Evolutionary conservation across 2,797 vertebrate species (phyloP).

Genomic region (Trachops cirrhosus): DNA sequence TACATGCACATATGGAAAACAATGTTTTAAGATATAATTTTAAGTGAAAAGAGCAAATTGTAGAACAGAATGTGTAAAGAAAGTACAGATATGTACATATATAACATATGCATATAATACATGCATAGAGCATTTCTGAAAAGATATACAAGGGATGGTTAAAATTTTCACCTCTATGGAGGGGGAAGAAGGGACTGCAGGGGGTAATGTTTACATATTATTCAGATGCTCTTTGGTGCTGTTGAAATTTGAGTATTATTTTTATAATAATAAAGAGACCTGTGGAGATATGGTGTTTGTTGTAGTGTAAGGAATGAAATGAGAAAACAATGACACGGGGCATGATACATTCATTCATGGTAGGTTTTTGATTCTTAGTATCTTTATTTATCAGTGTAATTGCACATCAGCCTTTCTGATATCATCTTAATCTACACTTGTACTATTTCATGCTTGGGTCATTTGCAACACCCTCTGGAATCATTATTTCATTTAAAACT

Average conservation of each 20-base stretch:
- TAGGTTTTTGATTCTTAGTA: background rate
- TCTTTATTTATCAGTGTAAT: background rate
- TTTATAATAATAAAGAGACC: background rate
- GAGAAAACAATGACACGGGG: background rate
- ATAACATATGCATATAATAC: background rate
- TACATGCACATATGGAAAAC: background rate
- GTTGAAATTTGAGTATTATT: background rate
- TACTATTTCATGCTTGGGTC: background rate
- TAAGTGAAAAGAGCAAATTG: background rate
- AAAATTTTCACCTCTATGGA: background rate
- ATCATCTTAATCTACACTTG: background rate
- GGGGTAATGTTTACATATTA: background rate
- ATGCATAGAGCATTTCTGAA: background rate
- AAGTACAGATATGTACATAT: background rate
- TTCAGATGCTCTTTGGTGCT: background rate
- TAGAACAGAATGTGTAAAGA: background rate
- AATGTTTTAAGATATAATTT: background rate
- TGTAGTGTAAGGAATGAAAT: background rate
- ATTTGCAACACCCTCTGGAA: background rate
- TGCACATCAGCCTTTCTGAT: background rate
- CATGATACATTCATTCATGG: background rate
- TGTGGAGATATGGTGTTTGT: background rate
- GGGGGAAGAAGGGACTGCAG: background rate
- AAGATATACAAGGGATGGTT: background rate
- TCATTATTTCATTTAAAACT: conserved; percentile 7